Conservation (phyloP, 2,888 invertebrate species). For the Lymantria dispar region DNA sequence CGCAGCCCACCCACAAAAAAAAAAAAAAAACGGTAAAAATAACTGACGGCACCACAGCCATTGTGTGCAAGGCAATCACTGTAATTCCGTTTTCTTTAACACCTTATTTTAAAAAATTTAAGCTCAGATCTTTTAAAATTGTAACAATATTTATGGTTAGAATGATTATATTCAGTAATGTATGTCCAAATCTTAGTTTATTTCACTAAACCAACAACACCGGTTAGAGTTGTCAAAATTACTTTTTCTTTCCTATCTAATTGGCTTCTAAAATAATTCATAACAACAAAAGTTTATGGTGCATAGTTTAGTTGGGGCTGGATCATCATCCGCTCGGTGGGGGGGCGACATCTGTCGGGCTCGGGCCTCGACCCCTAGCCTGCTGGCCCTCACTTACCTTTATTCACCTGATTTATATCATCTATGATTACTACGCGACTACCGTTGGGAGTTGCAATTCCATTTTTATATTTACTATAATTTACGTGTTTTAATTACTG, state of each 20-base stretch:
- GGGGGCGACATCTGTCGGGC: slow-evolving; percentile 75
- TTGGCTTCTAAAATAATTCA: slow-evolving; percentile 41
- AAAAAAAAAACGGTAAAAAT: too few relatives aligned
- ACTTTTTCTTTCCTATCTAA: slow-evolving; percentile 10
- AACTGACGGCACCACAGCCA: too few relatives aligned
- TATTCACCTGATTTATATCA: slow-evolving; percentile 32
- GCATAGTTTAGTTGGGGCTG: slow-evolving; percentile 42
- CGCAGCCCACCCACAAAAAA: too few relatives aligned
- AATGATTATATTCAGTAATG: too few relatives aligned
- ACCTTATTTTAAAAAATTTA: too few relatives aligned
- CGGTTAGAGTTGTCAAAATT: too few relatives aligned
- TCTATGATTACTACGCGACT: slow-evolving; percentile 24
- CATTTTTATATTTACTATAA: slow-evolving; percentile 8
- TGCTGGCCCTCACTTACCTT: slow-evolving; percentile 22
- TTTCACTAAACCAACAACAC: too few relatives aligned
- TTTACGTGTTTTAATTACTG: background rate
- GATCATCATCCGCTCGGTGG: slow-evolving; percentile 70
- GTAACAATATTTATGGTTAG: too few relatives aligned
- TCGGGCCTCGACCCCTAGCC: slow-evolving; percentile 36
- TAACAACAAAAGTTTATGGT: slow-evolving; percentile 54
- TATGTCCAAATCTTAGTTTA: too few relatives aligned
- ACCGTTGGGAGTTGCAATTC: slow-evolving; percentile 17
- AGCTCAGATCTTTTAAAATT: too few relatives aligned
- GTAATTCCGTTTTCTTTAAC: too few relatives aligned
- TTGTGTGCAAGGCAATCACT: too few relatives aligned